Evolutionary conservation across 2,888 invertebrate genomes (phyloP).

Genomic region (Caenorhabditis doughertyi): DNA sequence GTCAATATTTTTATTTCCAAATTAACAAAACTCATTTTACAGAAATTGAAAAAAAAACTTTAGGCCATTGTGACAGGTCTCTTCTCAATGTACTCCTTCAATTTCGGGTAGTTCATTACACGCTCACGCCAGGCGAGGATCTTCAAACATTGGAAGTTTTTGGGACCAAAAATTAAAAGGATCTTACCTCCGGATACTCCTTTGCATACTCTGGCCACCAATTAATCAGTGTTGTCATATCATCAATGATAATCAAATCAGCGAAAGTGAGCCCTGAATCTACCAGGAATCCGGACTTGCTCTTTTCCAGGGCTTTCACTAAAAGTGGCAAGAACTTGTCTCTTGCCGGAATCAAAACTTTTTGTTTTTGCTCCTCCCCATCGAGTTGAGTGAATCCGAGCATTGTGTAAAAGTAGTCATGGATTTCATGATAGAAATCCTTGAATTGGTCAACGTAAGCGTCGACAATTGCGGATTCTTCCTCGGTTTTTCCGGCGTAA

Average conservation of each 20-base stretch:
- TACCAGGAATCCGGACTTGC: conserved; percentile 55
- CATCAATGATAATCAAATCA: conserved; percentile 54
- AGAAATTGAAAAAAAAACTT: not conserved
- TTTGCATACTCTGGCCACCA: conserved; percentile 49
- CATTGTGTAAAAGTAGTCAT: conserved; percentile 62
- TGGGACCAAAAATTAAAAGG: not conserved
- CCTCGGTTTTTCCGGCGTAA: conserved; percentile 54
- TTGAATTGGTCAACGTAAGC: conserved; percentile 68
- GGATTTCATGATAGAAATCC: conserved; percentile 66
- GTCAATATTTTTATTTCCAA: no score
- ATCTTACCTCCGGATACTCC: conserved; percentile 32
- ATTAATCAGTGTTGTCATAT: conserved; percentile 48
- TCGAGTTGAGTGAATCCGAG: conserved; percentile 50
- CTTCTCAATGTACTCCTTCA: conserved; percentile 59
- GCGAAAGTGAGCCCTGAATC: conserved; percentile 46
- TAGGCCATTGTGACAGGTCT: conserved; percentile 45
- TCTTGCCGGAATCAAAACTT: conserved; percentile 62
- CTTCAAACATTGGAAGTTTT: conserved; percentile 7
- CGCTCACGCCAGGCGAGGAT: conserved; percentile 42
- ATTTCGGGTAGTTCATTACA: conserved; percentile 53
- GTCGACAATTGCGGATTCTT: conserved; percentile 66
- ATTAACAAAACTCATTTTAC: no score
- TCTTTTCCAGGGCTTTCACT: conserved; percentile 54
- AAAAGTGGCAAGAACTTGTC: conserved; percentile 61
- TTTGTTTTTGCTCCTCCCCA: conserved; percentile 46